Evolutionary conservation across 1,140 invertebrate species (phyloP).

Genomic region (Drosophila pandora): DNA sequence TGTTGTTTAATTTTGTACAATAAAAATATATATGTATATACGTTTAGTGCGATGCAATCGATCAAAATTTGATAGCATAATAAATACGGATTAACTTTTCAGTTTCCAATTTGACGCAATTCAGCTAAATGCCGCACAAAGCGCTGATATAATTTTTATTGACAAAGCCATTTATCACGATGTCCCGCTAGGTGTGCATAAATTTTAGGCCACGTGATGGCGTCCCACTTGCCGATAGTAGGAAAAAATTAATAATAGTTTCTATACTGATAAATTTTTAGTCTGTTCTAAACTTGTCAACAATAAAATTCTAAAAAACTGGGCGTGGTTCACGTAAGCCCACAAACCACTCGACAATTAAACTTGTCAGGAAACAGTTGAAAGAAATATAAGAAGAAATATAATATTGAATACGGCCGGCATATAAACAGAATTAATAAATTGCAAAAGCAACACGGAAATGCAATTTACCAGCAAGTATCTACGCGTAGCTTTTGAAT

Average conservation of each 20-base stretch:
- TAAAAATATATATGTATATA: neutral
- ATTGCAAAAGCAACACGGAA: constrained; percentile 58
- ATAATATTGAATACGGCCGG: too few relatives aligned
- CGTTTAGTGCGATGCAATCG: constrained; percentile 22
- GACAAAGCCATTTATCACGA: constrained; percentile 42
- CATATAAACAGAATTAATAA: constrained; percentile 59
- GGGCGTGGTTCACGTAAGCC: constrained; percentile 21
- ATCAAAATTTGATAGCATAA: constrained; percentile 47
- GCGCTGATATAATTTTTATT: constrained; percentile 49
- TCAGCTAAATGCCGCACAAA: constrained; percentile 29
- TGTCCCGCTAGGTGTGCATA: constrained; percentile 37
- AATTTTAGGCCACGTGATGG: constrained; percentile 40
- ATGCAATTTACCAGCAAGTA: constrained; percentile 36
- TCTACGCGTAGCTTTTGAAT: constrained; percentile 61
- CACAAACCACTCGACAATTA: constrained; percentile 31
- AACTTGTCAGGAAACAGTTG: constrained; percentile 27
- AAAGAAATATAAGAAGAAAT: constrained; percentile 17
- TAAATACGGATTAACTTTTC: constrained; percentile 40
- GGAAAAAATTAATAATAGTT: constrained; percentile 8
- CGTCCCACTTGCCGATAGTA: constrained; percentile 5
- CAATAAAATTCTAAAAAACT: neutral
- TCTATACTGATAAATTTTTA: neutral
- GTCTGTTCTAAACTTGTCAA: neutral
- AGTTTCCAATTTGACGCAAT: constrained; percentile 33
- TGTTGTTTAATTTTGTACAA: neutral